Evolutionary conservation across 2,888 invertebrate genomes (phyloP).

Genomic region (Cosmorhoe ocellata): DNA sequence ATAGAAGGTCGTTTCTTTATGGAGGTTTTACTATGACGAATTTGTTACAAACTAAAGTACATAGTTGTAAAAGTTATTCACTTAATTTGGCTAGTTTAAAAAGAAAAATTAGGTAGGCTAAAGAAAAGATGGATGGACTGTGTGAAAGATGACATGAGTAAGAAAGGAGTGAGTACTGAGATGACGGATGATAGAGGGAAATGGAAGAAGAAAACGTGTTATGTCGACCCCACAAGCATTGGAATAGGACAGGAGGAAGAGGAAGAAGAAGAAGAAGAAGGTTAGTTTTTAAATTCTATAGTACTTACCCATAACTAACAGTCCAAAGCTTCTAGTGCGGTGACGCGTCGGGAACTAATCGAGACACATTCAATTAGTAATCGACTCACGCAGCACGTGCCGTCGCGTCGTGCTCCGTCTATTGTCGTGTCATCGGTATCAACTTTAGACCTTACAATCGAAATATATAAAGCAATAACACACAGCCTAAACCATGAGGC

Average conservation of each 20-base stretch:
- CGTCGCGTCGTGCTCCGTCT: constrained; percentile 5
- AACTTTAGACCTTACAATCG: background rate
- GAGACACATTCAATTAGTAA: constrained; percentile 23
- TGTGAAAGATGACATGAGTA: too few species aligned
- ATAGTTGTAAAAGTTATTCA: background rate
- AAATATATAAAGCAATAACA: background rate
- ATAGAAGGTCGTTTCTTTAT: constrained; percentile 36
- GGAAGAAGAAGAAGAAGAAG: too few species aligned
- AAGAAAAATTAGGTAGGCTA: too few species aligned
- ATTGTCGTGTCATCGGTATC: constrained; percentile 11
- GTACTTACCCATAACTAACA: background rate
- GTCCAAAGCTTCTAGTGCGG: background rate
- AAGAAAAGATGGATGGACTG: too few species aligned
- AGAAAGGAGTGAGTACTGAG: too few species aligned
- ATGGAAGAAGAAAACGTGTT: too few species aligned
- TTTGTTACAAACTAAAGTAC: background rate
- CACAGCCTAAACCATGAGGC: too few species aligned
- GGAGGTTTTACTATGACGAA: constrained; percentile 2
- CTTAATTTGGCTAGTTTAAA: too few species aligned
- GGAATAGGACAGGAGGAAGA: too few species aligned
- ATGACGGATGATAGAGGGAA: too few species aligned
- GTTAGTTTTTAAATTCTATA: too few species aligned
- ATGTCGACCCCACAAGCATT: too few species aligned
- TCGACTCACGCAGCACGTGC: constrained; percentile 18
- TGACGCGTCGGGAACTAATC: constrained; percentile 13